Conservation (phyloP, 2,797 vertebrate genomes). For the Hydrophis major region DNA sequence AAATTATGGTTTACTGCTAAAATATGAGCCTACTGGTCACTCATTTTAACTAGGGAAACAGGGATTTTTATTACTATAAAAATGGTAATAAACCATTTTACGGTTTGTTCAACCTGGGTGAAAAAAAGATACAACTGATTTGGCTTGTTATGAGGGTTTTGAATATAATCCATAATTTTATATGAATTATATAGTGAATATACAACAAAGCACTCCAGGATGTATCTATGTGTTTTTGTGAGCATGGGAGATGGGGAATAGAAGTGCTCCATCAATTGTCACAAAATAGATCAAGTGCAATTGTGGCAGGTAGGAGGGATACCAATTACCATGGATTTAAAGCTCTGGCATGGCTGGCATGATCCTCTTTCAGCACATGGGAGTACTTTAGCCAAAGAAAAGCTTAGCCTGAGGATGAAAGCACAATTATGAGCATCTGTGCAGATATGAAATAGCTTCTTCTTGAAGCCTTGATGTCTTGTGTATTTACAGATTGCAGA, state of each 20-base stretch:
- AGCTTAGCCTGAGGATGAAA: slow-evolving; percentile 55
- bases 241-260: slow-evolving; percentile 24
- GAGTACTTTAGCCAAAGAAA: slow-evolving; percentile 51
- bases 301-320: slow-evolving; percentile 1
- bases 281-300: slow-evolving; percentile 39
- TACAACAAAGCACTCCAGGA: slow-evolving; percentile 12
- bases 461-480: slow-evolving; percentile 21
- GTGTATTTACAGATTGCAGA: slow-evolving; percentile 39
- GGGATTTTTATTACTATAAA: neutral
- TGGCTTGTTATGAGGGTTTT: slow-evolving; percentile 9
- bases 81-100: neutral
- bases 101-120: neutral
- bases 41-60: neutral
- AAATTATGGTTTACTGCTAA: neutral
- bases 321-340: slow-evolving; percentile 53
- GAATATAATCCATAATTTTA: slow-evolving; percentile 45
- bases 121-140: neutral
- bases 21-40: neutral
- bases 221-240: neutral
- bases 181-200: slow-evolving; percentile 35
- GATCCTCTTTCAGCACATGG: slow-evolving; percentile 38
- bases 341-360: slow-evolving; percentile 44
- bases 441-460: slow-evolving; percentile 45
- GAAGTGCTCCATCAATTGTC: slow-evolving; percentile 51
- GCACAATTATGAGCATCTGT: slow-evolving; percentile 55